A percentile compares a stretch with the other conserved stretches of the same genome.
phyloP scores from a whole-genome alignment of 2,888 invertebrate species.

The Catocala sponsa region DNA sequence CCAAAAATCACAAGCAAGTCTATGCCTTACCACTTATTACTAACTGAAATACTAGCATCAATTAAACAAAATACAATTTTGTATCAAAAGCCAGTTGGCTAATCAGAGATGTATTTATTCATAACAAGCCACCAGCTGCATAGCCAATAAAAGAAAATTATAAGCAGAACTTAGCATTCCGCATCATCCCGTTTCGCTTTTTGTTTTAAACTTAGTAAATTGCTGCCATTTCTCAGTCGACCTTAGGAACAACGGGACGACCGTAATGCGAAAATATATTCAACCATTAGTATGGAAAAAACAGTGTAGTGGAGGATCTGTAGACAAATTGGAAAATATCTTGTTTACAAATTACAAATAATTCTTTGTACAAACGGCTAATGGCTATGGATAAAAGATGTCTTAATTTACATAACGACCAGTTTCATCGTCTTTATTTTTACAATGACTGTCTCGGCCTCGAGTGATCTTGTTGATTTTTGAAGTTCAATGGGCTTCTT shows the following conservation, averaged over 20 bases:
- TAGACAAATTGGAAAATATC: conserved; percentile 77
- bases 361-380: conserved; percentile 71
- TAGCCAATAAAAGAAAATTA: conserved; percentile 44
- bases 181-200: conserved; percentile 43
- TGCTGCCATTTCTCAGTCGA: conserved; percentile 61
- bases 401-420: conserved; percentile 80
- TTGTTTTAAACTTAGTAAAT: conserved; percentile 60
- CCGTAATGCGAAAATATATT: conserved; percentile 70
- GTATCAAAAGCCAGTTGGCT: too few species aligned
- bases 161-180: conserved; percentile 35
- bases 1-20: too few species aligned
- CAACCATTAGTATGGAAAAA: conserved; percentile 62
- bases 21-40: too few species aligned
- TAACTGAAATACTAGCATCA: too few species aligned
- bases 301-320: conserved; percentile 51
- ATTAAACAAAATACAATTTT: too few species aligned
- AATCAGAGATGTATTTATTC: background rate
- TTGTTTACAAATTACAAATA: conserved; percentile 78
- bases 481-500: conserved; percentile 60
- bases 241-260: conserved; percentile 59
- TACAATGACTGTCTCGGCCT: conserved; percentile 46
- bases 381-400: conserved; percentile 76
- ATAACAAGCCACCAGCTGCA: conserved; percentile 21
- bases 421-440: conserved; percentile 72
- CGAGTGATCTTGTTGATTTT: conserved; percentile 45